Evolutionary conservation across 2,113 vertebrate genomes (phyloP), one percentile per base, ranked within the genome.

Genomic region (Dolichallabes microphthalmus): DNA sequence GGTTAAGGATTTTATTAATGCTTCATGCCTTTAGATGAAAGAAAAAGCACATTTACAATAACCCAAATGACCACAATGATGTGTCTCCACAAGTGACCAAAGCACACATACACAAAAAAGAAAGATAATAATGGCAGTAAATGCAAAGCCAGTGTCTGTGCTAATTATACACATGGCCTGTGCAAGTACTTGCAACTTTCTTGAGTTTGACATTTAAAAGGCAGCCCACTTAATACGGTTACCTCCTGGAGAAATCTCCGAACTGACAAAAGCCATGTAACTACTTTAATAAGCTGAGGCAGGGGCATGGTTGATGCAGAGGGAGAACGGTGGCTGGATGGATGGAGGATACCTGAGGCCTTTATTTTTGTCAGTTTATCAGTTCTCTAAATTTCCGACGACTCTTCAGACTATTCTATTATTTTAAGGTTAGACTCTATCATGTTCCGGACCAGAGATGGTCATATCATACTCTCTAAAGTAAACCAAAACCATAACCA

Each of bases 121-220:
- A 84, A 39, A 32, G 13, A 68, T 35, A 68, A 84, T 27, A 82
- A 76, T 64, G 77, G 69, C 15, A 74, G 14, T 39, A 73, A 63
- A 75, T 82, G 22, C 45, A 74, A 66, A 63, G 71, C n/a, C 76
- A 22, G 83, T 68, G 82, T 83, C 61, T 17, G 78, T 85, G 58
- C 85, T 90, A 89, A 90, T 91, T 89, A 89, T 88, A 89, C 66
- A 86, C 22, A 57, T 78, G 80, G 75, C 83, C 85, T 78, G 74
- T 87, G 82, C 79, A 80, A 66, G 58, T 89, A 89, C 80, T 80
- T 77, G 32, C 73, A 82, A 79, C 83, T 85, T 82, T 89, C 79
- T 79, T 80, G 81, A 52, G 82, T 85, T 58, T 91, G 89, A 90
- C 91, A 91, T 91, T 90, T 88, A 89, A 90, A 90, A 90, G 71